Conservation (phyloP, 2,113 vertebrate species). For the Phycodurus eques region DNA sequence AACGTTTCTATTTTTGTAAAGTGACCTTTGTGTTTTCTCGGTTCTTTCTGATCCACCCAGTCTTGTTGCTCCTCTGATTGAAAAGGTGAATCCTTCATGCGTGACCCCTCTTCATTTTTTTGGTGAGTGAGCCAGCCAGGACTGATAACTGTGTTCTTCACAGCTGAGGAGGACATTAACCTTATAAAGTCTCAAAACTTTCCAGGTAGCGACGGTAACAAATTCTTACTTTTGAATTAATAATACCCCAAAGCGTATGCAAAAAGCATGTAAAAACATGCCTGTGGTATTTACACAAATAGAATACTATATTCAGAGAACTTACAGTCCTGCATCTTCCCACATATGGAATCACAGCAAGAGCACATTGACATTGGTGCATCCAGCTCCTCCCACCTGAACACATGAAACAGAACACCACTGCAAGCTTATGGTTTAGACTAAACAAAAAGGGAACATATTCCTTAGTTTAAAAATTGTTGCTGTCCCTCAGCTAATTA, state of each 20-base stretch:
- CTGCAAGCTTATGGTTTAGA: neutral
- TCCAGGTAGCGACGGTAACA: neutral
- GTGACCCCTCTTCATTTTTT: neutral
- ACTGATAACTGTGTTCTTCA: constrained; percentile 40
- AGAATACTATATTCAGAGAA: neutral
- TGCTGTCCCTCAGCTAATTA: neutral
- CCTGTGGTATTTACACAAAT: neutral
- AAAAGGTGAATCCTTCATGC: neutral
- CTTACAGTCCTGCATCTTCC: constrained; percentile 31
- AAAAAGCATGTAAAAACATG: neutral
- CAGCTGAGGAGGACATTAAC: constrained; percentile 16
- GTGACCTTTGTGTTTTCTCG: neutral
- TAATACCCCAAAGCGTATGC: neutral
- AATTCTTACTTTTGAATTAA: neutral
- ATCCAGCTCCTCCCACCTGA: constrained; percentile 67
- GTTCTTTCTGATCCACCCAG: neutral
- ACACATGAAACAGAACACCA: neutral
- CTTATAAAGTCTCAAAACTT: neutral
- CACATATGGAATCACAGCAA: constrained; percentile 59
- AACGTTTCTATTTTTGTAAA: neutral
- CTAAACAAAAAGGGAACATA: no score
- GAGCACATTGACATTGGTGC: constrained; percentile 36
- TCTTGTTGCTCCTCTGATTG: constrained; percentile 9
- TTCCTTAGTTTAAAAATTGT: neutral
- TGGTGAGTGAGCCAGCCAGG: constrained; percentile 26